These are phyloP conservation scores for Sciaenops ocellatus DNA, from an alignment of 2,797 vertebrate species.

Conservation along the genomic window DNA sequence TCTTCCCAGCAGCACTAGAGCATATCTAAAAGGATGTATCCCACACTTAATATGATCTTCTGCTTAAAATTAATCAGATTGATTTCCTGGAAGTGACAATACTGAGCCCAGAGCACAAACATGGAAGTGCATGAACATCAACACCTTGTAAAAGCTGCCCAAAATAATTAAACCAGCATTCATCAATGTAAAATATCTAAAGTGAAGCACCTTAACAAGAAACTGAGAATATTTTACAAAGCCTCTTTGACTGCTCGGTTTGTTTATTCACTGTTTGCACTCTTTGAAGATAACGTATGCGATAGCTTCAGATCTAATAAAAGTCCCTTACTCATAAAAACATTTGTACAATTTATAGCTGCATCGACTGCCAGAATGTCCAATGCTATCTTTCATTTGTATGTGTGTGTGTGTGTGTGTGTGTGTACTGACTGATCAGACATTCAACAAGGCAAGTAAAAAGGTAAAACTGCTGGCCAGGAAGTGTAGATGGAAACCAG, in stretches of 20 bases:
- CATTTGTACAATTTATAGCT: background rate
- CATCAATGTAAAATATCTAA: background rate
- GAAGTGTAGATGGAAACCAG: background rate
- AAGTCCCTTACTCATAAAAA: background rate
- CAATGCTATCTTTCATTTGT: background rate
- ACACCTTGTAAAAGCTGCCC: background rate
- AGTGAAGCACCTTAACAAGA: background rate
- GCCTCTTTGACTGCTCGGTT: background rate
- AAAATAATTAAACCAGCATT: background rate
- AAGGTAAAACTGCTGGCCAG: background rate
- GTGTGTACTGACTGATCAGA: background rate
- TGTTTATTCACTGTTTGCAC: background rate
- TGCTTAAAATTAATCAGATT: constrained; percentile 2
- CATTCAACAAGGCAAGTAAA: background rate
- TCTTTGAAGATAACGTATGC: background rate
- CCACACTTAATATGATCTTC: background rate
- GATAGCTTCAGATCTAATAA: background rate
- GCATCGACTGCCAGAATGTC: background rate
- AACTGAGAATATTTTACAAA: background rate
- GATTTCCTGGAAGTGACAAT: constrained; percentile 20
- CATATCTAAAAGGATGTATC: background rate
- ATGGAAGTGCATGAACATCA: background rate
- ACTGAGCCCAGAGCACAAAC: background rate
- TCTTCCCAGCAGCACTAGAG: background rate
- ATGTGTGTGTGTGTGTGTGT: background rate